Percentiles rank a stretch among this genome's conserved stretches.
Conservation (phyloP, 2,888 invertebrate genomes). For the Folsomia candida region DNA sequence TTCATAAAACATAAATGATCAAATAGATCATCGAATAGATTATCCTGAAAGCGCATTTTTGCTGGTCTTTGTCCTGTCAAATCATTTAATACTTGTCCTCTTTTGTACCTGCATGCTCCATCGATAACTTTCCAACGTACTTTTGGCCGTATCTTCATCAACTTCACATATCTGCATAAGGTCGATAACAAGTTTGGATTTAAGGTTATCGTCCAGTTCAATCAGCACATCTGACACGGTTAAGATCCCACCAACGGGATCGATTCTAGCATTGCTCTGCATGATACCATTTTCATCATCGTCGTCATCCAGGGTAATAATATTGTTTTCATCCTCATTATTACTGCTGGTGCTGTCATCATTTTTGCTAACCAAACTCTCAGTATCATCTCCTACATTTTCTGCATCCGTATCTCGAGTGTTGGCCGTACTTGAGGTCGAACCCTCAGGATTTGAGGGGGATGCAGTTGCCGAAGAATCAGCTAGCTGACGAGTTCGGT, state of each 20-base stretch:
- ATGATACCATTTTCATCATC: background rate
- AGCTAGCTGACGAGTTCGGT: no score
- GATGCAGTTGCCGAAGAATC: background rate
- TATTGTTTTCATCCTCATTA: constrained; percentile 2
- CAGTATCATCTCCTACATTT: background rate
- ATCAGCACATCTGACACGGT: constrained; percentile 33
- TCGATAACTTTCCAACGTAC: constrained; percentile 35
- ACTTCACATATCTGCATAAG: constrained; percentile 43
- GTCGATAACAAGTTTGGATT: constrained; percentile 35
- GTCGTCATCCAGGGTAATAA: background rate
- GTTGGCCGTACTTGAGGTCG: background rate
- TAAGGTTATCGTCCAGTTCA: constrained; percentile 39
- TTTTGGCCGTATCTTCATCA: constrained; percentile 25
- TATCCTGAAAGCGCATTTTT: background rate
- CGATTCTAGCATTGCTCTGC: constrained; percentile 10
- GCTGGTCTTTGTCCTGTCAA: background rate
- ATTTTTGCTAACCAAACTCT: background rate
- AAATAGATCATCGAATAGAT: background rate
- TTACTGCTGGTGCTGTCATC: background rate
- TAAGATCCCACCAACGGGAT: background rate
- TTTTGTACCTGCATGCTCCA: constrained; percentile 49
- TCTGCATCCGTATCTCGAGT: no score
- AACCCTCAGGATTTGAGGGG: background rate
- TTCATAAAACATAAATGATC: constrained; percentile 13
- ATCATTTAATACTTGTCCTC: background rate